Percentiles rank a stretch among this genome's conserved stretches.
Conservation (phyloP, 2,113 vertebrate genomes). For the Ranitomeya variabilis region DNA sequence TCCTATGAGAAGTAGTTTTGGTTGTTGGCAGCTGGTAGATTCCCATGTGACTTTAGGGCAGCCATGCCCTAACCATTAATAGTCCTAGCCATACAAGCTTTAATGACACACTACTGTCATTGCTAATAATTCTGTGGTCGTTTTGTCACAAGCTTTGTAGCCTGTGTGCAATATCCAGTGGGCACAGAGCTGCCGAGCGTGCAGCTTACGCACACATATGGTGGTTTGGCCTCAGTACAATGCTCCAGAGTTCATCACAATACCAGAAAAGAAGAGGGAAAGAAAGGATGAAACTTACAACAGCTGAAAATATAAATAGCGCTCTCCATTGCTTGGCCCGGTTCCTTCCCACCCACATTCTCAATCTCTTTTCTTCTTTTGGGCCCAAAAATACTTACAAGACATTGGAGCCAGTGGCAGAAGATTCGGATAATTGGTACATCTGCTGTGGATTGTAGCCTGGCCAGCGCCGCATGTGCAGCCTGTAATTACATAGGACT, state of each 20-base stretch:
- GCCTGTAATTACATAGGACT: conserved; percentile 45
- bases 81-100: background rate
- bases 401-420: conserved; percentile 38
- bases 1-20: background rate
- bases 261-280: background rate
- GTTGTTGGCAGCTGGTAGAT: background rate
- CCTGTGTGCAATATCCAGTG: background rate
- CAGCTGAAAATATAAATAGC: conserved; percentile 53
- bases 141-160: background rate
- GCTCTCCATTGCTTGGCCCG: background rate
- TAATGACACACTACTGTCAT: background rate
- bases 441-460: conserved; percentile 52
- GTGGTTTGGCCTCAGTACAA: background rate
- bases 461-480: conserved; percentile 18
- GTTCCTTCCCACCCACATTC: conserved; percentile 44
- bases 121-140: background rate
- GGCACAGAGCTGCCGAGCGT: background rate
- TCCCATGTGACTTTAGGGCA: background rate
- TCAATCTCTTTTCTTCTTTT: conserved; percentile 23
- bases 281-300: background rate
- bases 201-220: background rate
- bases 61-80: background rate
- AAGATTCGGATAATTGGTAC: conserved; percentile 43
- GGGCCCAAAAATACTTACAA: conserved; percentile 45
- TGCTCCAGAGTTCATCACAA: background rate